Evolutionary conservation across 2,888 invertebrate species (phyloP), one percentile per base, ranked within the genome.

Genomic region (Ethmia dodecea): DNA sequence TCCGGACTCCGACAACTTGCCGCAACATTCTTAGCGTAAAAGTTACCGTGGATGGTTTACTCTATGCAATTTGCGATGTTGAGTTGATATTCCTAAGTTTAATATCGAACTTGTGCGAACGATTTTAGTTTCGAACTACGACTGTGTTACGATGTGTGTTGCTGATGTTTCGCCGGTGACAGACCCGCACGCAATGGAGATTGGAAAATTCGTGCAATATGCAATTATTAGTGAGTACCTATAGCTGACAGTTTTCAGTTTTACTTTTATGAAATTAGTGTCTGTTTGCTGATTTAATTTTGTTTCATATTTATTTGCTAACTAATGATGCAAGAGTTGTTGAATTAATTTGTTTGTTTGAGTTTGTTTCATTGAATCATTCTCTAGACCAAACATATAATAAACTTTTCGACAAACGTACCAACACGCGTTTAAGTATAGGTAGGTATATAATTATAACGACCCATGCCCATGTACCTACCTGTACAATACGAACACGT

Each of bases 11-110:
- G 69, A 71, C 78, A 53, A 73, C 79, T 79, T 67, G 63, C 80
- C 83, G 84, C 83, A 84, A 83, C 86, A 86, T 86, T 86, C 86
- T 78, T 84, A 81, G 76, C 68, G 86, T 84, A 86, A 86, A 84
- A 86, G 84, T 84, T 81, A 84, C 53, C 73, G 81, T 71, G 83
- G 64, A 79, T 76, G 86, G 86, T 84, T 80, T 83, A 83, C 84
- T 86, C 83, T 83, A 78, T 73, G 81, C 63, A 83, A 84, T 84
- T 71, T 84, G 84, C 80, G 78, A 78, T 69, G 80, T 68, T 68
- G 58, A 78, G 74, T 80, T 74, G 71, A 70, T 65, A 61, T 40
- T 56, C 45, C 45, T 48, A 49, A 63, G 55, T 70, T 68, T 67
- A 61, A 57, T 67, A 66, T 73, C 61, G 46, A 61, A 55, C 41